Base-by-base conservation (phyloP, 1,140 invertebrate genomes). In the Drosophila arizonae region DNA sequence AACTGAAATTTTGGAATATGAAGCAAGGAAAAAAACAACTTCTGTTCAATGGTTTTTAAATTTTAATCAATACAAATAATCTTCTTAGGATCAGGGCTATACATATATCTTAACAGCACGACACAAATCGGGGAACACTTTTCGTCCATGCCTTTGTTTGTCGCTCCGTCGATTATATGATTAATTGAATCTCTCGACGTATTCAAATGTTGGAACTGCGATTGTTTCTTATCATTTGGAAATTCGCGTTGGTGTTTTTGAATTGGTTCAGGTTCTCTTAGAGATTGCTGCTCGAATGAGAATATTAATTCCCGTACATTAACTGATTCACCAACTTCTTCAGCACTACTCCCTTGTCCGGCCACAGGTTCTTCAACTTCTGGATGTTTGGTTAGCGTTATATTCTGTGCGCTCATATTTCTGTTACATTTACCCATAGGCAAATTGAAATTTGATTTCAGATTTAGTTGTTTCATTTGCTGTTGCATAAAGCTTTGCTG, bases 221-320 rank as follows among this genome's bases (percentile, higher is more conserved):
- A 33, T 56, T 30, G 30, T 4, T 30, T 17, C 10, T 41, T 24
- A 6, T 9, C n/a, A 10, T 6, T 3, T 30, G 13, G n/a, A 10
- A 21, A 4, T 24, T 70, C 41, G 10, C 1, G 15, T n/a, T 26
- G 17, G n/a, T 54, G 28, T 8, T 11, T 57, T 13, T 36, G 30
- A 39, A n/a, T 24, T 30, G 52, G 52, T 11, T 64, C 63, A 0
- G 51, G 30, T 24, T 86, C 61, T 17, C 15, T 36, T 17, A 70
- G 10, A 6, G 57, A 67, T 9, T 90, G 86, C 48, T 88, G 61
- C 26, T 91, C 90, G 73, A 95, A 95, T 61, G 93, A 94, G 58
- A 93, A 92, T 51, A 95, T 95, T 15, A 95, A 73, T 24, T 93
- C 93, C 75, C 93, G 94, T 0, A 95, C 94, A 6, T 94, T 94